Base-by-base conservation (phyloP, 2,113 vertebrate species). In the Ammodytes dubius region DNA sequence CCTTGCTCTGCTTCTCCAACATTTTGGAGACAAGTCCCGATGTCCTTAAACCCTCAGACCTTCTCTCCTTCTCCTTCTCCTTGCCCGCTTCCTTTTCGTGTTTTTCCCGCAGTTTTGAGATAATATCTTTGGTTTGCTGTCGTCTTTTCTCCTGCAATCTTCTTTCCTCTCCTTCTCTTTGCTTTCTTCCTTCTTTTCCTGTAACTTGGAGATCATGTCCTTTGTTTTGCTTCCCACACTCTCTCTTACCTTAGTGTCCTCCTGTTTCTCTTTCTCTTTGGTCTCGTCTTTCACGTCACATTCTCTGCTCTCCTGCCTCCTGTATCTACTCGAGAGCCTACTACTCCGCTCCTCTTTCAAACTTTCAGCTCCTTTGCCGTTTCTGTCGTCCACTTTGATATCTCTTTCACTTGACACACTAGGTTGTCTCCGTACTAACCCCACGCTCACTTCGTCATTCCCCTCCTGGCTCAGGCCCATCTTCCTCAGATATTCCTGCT, bases 381-480 rank as follows among this genome's bases (percentile, higher is more conserved):
- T 90, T 54, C 73, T 90, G 42, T 89, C 82, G 43, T 93, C 91
- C 13, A 8, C 59, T 59, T 73, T 89, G 3, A 27, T 43, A 11
- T 87, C 94, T 35, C 4, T 79, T 66, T 91, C 91, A n/a, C 12
- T 47, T 12, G 88, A 77, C 65, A 84, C n/a, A 52, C 90, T 91
- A 10, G 74, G 19, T 72, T 93, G 90, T 72, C 79, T 84, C 50
- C 53, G 83, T 56, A 80, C 4, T 27, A 27, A 27, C 5, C 56
- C 91, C 13, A 5, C 88, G 47, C 80, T 92, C 40, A 4, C 59
- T 60, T 92, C 85, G 0, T 93, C 88, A 4, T 89, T 92, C 17
- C 81, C 90, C 69, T 96, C 95, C 66, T 95, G 95, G 84, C 95
- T 95, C 61, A 93, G 85, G 61, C 93, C 94, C 93, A 89, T 95